Conservation (phyloP, 2,888 invertebrate genomes). For the Conchocele bisecta region DNA sequence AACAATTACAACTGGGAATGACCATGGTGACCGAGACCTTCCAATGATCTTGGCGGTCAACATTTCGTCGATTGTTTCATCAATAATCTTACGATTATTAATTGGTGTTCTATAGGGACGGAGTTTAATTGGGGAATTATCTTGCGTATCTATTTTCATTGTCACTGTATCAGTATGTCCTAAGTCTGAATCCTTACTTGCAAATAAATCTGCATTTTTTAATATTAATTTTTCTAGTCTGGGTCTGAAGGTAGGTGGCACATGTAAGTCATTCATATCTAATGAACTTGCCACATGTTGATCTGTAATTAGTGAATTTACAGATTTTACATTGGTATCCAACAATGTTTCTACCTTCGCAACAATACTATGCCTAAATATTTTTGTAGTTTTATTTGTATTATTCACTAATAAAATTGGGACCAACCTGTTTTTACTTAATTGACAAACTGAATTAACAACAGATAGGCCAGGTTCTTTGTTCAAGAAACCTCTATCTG, state of each 20-base stretch:
- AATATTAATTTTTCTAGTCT: constrained; percentile 8
- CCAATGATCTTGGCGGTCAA: constrained; percentile 17
- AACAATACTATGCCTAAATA: constrained; percentile 5
- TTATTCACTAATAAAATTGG: constrained; percentile 13
- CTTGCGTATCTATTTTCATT: constrained; percentile 26
- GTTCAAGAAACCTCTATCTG: not conserved
- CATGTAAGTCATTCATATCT: no score
- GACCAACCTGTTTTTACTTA: not conserved
- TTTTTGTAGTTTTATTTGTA: constrained; percentile 11
- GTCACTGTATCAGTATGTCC: constrained; percentile 22
- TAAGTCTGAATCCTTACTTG: constrained; percentile 33
- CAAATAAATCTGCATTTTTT: constrained; percentile 36
- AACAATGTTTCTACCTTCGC: not conserved
- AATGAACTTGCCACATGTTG: no score
- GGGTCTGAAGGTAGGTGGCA: not conserved
- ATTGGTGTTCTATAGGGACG: constrained; percentile 24
- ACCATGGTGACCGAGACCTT: constrained; percentile 29
- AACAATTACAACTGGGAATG: constrained; percentile 41
- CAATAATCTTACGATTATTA: constrained; percentile 17
- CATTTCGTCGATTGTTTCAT: constrained; percentile 40
- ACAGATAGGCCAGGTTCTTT: constrained; percentile 15
- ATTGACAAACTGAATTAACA: not conserved
- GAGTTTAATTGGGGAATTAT: constrained; percentile 12
- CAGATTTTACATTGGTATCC: not conserved
- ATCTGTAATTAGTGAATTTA: not conserved